Evolutionary conservation across 2,797 vertebrate species (phyloP).

Genomic region (Microctenopoma stevenorrisi): DNA sequence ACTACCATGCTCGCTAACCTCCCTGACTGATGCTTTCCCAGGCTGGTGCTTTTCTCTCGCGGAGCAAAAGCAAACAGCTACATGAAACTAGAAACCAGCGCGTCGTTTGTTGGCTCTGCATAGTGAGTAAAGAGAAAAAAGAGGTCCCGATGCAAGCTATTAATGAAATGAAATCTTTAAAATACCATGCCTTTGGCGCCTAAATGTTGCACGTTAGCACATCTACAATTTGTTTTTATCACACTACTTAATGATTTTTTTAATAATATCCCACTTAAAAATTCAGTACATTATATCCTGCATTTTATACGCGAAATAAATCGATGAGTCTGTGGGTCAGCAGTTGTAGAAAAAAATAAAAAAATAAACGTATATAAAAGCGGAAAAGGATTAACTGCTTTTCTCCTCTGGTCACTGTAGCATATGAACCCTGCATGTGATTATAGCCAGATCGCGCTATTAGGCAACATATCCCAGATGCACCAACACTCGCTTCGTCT

Average conservation of each 20-base stretch:
- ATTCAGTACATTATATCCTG: slow-evolving; percentile 58
- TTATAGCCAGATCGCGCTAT: slow-evolving; percentile 67
- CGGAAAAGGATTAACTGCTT: slow-evolving; percentile 50
- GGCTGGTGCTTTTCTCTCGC: slow-evolving; percentile 51
- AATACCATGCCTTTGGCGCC: slow-evolving; percentile 61
- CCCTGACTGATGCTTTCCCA: slow-evolving; percentile 71
- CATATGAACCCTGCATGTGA: slow-evolving; percentile 64
- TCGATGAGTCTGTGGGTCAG: slow-evolving; percentile 50
- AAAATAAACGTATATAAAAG: slow-evolving; percentile 20
- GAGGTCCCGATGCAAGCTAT: slow-evolving; percentile 61
- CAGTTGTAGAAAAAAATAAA: slow-evolving; percentile 38
- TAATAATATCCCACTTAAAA: slow-evolving; percentile 69
- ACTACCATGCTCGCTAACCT: slow-evolving; percentile 68
- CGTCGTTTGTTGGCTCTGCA: slow-evolving; percentile 64
- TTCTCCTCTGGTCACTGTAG: slow-evolving; percentile 66
- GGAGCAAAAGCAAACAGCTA: slow-evolving; percentile 72
- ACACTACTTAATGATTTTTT: slow-evolving; percentile 67
- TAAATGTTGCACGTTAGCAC: slow-evolving; percentile 70
- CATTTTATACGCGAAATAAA: slow-evolving; percentile 58
- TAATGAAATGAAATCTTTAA: slow-evolving; percentile 71
- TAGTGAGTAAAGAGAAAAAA: slow-evolving; percentile 23
- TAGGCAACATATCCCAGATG: slow-evolving; percentile 67
- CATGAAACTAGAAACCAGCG: slow-evolving; percentile 66
- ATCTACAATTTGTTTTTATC: slow-evolving; percentile 70
- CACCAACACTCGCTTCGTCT: slow-evolving; percentile 31